phyloP scores from a whole-genome alignment of 2,888 invertebrate genomes.

The Troglohyphantes excavatus region DNA sequence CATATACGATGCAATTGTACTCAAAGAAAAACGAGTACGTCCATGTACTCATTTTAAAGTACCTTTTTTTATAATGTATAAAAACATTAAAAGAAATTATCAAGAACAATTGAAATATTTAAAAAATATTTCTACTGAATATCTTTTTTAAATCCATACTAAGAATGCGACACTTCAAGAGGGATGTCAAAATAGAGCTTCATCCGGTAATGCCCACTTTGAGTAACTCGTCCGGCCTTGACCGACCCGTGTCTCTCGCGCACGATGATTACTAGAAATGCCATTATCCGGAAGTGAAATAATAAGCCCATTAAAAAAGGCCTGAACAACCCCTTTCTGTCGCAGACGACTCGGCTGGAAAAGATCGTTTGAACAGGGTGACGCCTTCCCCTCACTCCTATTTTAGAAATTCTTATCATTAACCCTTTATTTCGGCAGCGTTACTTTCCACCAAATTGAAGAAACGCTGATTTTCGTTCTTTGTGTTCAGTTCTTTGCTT shows the following conservation, averaged over 20 bases:
- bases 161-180: too few relatives aligned
- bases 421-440: conserved; percentile 14
- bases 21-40: too few relatives aligned
- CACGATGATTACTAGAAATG: conserved; percentile 39
- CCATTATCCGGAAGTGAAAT: conserved; percentile 72
- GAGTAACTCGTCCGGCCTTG: conserved; percentile 39
- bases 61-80: too few relatives aligned
- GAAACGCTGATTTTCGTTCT: conserved; percentile 30
- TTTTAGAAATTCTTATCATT: conserved; percentile 10
- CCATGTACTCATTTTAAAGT: too few relatives aligned
- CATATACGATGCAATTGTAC: too few relatives aligned
- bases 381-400: background rate
- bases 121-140: too few relatives aligned
- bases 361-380: conserved; percentile 19
- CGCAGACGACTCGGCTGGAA: background rate
- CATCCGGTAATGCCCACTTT: background rate
- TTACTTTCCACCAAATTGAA: background rate
- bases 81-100: too few relatives aligned
- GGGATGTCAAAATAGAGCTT: background rate
- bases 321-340: conserved; percentile 31
- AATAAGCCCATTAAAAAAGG: conserved; percentile 60
- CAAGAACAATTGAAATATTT: too few relatives aligned
- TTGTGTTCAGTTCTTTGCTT: background rate
- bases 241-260: background rate
- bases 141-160: too few relatives aligned